Evolutionary conservation across 2,797 vertebrate genomes (phyloP).

Genomic region (Adelosebastes latens): DNA sequence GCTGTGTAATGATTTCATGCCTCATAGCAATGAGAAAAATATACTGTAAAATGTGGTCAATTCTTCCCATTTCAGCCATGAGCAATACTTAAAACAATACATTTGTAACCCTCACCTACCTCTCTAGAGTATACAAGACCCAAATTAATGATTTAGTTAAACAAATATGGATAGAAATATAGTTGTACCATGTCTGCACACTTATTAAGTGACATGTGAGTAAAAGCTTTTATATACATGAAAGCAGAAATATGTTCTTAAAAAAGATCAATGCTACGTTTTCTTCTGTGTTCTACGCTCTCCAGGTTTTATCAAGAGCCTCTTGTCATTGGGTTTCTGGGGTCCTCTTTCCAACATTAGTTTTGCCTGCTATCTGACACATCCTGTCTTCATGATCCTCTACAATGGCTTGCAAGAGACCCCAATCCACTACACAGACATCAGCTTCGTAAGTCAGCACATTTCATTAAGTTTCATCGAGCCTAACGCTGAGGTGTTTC

Average conservation of each 20-base stretch:
- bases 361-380: constrained; percentile 88
- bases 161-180: not conserved
- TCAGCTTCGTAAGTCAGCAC: constrained; percentile 84
- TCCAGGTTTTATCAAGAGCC: constrained; percentile 79
- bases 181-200: not conserved
- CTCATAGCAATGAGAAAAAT: not conserved
- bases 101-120: not conserved
- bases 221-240: not conserved
- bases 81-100: not conserved
- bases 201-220: not conserved
- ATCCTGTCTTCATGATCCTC: constrained; percentile 85
- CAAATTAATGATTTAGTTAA: not conserved
- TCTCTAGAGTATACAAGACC: not conserved
- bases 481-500: not conserved
- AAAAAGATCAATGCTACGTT: not conserved
- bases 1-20: not conserved
- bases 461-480: not conserved
- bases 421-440: constrained; percentile 84
- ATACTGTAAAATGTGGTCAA: not conserved
- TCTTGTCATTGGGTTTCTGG: constrained; percentile 85
- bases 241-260: not conserved
- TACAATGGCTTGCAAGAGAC: constrained; percentile 87
- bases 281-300: not conserved
- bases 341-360: constrained; percentile 83
- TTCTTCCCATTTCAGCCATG: not conserved